Base-by-base conservation (phyloP, 2,888 invertebrate species). In the Calliscelio sp. region DNA sequence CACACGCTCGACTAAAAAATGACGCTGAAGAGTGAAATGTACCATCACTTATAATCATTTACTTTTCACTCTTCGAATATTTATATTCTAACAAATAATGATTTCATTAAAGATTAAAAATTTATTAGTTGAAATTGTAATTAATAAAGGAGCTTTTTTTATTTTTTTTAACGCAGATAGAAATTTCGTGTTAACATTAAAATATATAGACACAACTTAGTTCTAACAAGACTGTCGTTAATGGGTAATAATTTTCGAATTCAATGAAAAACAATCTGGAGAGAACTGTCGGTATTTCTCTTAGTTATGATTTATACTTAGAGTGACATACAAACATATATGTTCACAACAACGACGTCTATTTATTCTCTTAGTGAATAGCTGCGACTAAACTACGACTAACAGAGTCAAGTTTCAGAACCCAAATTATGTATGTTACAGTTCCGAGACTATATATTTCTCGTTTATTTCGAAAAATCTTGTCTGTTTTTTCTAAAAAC, bases 281-380 rank as follows among this genome's bases (percentile, higher is more conserved):
- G 10, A 38, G 24, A 35, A 24, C 11, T 38, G 38, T 32, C 57
- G 35, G 4, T 32, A 14, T 44, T 59, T 59, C 71, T 59, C 24
- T n/a, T 22, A 46, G 18, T 59, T 46, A 24, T 61, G 25, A 73
- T 73, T 73, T 73, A 73, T 61, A 61, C 35, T 51, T 61, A 18
- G 51, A 61, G 61, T 63, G 74, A 63, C 63, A 74, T 28, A 63
- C 20, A 74, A 63, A 73, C 63, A 38, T 28, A 24, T 51, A 51
- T 28, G 28, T 22, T 14, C 25, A 44, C 63, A 46, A 35, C 57
- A 63, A 22, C 22, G 32, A 10, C 53, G 46, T 18, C 53, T 68
- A 74, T 74, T 74, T 53, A 74, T 74, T 61, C 49, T 63, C 41
- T 24, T 20, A 14, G 20, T 14, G 8, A 24, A 11, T 35, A 38